Base-by-base conservation (phyloP, 2,888 invertebrate species). In the Eledona agricola region DNA sequence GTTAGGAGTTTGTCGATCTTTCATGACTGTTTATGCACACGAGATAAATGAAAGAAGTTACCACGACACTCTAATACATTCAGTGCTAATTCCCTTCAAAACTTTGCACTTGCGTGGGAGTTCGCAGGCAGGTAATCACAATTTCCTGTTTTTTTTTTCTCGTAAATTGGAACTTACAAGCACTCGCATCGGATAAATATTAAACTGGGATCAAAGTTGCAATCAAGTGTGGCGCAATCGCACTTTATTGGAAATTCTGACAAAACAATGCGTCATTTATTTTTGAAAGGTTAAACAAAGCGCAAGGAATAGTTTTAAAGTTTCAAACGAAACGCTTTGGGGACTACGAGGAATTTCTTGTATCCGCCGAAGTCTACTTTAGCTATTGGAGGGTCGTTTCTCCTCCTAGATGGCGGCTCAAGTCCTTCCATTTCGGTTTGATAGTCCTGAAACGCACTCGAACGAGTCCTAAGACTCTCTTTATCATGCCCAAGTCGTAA, bases 401-500 rank as follows among this genome's bases (percentile, higher is more conserved):
- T 12, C 9, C 37, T 47, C 9, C 47, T 40, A 50, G 49, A 40
- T 50, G 49, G 40, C 49, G 40, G 25, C 28, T 32, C 7, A 13
- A 15, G 38, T 19, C 25, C 16, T 22, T 23, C 19, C 19, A 20
- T 29, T 35, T 26, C 12, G 19, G 9, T 34, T 46, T 46, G 26
- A 46, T 34, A 35, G 19, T 46, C 20, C 25, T 32, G 23, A 17
- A 35, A 29, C 11, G 22, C 29, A 26, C 13, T 35, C 28, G 35
- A 43, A 51, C 26, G 42, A 51, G 43, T 35, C 35, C 26, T 52
- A 47, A 52, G 34, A 34, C 29, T 20, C 45, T 37, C 31, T 47
- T 53, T 53, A 47, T 53, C 47, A 53, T 47, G 42, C 53, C 34
- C 31, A 47, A 47, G 53, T 53, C 53, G 53, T 53, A 47, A 53